A percentile compares a stretch with the other conserved stretches of the same genome.
phyloP scores from a whole-genome alignment of 2,888 invertebrate genomes.

The Cephus nigrinus region DNA sequence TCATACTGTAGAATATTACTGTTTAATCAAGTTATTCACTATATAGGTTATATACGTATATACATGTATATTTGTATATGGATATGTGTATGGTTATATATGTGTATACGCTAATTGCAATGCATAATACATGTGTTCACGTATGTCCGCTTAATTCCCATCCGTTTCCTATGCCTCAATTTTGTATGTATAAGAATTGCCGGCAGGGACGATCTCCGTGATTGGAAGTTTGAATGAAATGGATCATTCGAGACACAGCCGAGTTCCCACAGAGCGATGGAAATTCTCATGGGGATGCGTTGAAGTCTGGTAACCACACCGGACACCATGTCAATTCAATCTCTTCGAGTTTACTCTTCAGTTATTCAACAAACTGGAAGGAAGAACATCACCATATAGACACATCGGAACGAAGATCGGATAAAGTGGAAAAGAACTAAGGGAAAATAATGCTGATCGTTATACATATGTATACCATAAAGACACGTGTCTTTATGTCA shows the following conservation, averaged over 20 bases:
- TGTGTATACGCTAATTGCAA: neutral
- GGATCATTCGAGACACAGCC: neutral
- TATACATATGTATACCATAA: neutral
- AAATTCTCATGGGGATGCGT: neutral
- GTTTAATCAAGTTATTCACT: neutral
- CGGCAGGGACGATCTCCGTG: neutral
- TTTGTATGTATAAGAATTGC: neutral
- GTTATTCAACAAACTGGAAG: neutral
- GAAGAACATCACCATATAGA: neutral
- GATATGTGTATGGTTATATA: too few species aligned
- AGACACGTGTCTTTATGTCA: too few species aligned
- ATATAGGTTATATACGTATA: neutral
- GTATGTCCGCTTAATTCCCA: neutral
- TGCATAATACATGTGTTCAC: neutral
- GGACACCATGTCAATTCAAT: neutral
- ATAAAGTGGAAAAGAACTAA: neutral
- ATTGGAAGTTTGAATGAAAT: neutral
- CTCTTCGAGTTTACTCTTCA: neutral
- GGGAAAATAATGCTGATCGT: neutral
- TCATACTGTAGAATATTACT: neutral
- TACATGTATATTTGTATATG: too few species aligned
- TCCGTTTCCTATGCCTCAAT: neutral
- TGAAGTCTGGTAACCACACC: neutral
- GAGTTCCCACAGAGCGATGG: neutral
- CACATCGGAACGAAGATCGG: neutral